These are phyloP conservation scores for Montipora cactus DNA, from an alignment of 64 coral and sea anemone genomes.

Conservation along the genomic window DNA sequence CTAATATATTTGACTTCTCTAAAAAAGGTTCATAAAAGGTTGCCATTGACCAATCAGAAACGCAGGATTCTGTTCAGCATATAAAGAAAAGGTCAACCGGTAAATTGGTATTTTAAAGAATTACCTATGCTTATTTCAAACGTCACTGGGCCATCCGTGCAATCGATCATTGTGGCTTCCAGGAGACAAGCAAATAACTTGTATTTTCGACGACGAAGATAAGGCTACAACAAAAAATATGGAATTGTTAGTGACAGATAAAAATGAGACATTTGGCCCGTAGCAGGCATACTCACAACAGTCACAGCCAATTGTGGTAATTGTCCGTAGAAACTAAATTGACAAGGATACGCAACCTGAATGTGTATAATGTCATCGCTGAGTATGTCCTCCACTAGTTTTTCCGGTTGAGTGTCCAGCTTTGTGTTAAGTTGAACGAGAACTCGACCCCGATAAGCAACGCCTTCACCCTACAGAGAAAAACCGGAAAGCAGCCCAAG, in stretches of 20 bases:
- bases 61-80: too few relatives aligned
- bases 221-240: constrained; percentile 56
- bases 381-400: constrained; percentile 44
- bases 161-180: constrained; percentile 92
- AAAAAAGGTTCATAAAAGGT: too few relatives aligned
- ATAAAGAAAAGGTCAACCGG: too few relatives aligned
- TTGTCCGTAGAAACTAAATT: neutral
- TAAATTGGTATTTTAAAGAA: neutral
- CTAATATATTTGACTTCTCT: too few relatives aligned
- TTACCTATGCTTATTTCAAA: constrained; percentile 99
- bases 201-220: constrained; percentile 91
- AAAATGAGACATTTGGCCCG: neutral
- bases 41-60: too few relatives aligned
- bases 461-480: constrained; percentile 68
- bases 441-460: constrained; percentile 75
- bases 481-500: too few relatives aligned
- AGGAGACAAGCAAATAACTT: constrained; percentile 90
- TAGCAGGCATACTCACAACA: too few relatives aligned
- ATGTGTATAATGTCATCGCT: constrained; percentile 57
- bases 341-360: constrained; percentile 22
- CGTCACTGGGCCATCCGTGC: constrained; percentile 81
- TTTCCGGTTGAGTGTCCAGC: constrained; percentile 12
- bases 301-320: too few relatives aligned
- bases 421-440: constrained; percentile 70
- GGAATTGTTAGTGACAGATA: neutral